Base-by-base conservation (phyloP, 2,888 invertebrate genomes). In the Chalcis sispes region DNA sequence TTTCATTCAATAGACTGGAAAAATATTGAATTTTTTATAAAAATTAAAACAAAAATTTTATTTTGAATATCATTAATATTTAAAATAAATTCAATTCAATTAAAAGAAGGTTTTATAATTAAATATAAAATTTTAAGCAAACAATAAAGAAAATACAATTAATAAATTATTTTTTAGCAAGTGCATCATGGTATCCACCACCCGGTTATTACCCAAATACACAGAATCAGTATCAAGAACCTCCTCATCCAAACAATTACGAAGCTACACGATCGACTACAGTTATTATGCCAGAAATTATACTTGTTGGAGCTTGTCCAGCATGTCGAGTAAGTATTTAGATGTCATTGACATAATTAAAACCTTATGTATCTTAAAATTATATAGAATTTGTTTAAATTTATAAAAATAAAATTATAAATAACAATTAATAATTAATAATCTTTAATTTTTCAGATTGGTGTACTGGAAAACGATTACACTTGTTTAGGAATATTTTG, bases 231-330 rank as follows among this genome's bases (percentile, higher is more conserved):
- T 62, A 78, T 56, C 79, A 74, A 20, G 76, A 65, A 40, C 23
- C 10, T 23, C 29, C 54, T 52, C 74, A 52, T 1, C 75, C 79
- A 40, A 67, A 18, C 15, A 75, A 67, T 67, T 93, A 93, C 81
- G 92, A 93, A 20, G 91, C 93, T 1, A 89, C 90, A 5, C 82
- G 84, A 42, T 81, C 87, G 0, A 91, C 91, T 3, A 91, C 94
- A 27, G 91, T 93, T 73, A 92, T 94, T 79, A 92, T 93, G 64
- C 93, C 94, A 2, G 94, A 95, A 78, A 95, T 96, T 46, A 94
- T 96, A 78, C 90, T 96, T 0, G 94, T 97, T 0, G 96, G 96
- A 0, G 95, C 94, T 1, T 97, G 97, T 88, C 97, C 97, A 1
- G 95, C 95, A 1, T 97, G 97, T 85, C 91, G 96, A 81, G 95